Evolutionary conservation across 2,888 invertebrate genomes (phyloP), one percentile per base, ranked within the genome.

Genomic region (Stictocephala bisonia): DNA sequence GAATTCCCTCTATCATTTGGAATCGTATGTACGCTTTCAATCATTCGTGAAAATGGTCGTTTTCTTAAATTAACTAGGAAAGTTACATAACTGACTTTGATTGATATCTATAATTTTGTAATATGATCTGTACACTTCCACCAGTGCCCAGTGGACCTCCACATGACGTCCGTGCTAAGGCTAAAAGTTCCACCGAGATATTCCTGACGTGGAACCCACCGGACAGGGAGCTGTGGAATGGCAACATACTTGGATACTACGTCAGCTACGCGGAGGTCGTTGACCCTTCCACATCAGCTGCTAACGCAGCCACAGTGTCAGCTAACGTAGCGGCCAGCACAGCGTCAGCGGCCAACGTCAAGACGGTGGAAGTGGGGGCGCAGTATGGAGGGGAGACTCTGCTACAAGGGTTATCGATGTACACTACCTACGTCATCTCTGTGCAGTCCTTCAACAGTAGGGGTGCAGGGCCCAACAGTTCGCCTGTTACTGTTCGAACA

Each of bases 141-240:
- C 22, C 75, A 82, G 82, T 80, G 69, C 94, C 94, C 0, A 93
- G 91, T 79, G 95, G 94, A 0, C 90, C 94, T 29, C 94, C 95
- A 6, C 81, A 91, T 77, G 93, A 94, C 81, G 90, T 95, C 71
- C 88, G 92, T 80, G 93, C 93, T 50, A 93, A 94, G 84, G 89
- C 95, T 0, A 91, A 93, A 83, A 93, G 93, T 83, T 94, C 94
- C 6, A 93, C 94, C 0, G 94, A 94, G 84, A 87, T 95, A 74
- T 89, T 91, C 76, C 91, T 95, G 53, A 91, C 90, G 67, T 95
- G 95, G 95, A 93, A 94, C 83, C 93, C 95, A 29, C 95, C 95
- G 22, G 90, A 92, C 80, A 88, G 91, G 79, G 93, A 94, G 81
- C 87, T 92, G 75, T 95, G 95, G 94, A 94, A 95, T 82, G 95